Conservation (phyloP, 2,113 vertebrate species). For the Xiphias gladius region DNA sequence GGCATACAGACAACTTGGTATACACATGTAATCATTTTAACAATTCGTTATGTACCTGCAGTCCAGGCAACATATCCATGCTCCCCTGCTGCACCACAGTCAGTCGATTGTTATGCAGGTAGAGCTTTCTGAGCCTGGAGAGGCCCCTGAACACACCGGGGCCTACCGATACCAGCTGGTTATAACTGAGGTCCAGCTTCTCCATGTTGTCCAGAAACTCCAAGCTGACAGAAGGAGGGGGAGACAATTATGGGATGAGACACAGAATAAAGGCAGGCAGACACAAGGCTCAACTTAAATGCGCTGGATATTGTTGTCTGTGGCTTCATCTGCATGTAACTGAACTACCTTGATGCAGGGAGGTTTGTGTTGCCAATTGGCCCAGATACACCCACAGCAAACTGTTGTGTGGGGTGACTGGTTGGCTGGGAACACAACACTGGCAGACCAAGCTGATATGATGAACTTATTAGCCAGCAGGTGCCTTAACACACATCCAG, state of each 20-base stretch:
- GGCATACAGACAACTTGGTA: background rate
- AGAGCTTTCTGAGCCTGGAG: slow-evolving; percentile 82
- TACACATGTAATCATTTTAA: background rate
- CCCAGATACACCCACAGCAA: no score
- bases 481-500: no score
- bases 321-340: no score
- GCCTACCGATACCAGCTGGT: slow-evolving; percentile 59
- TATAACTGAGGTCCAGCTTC: slow-evolving; percentile 74
- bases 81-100: slow-evolving; percentile 69
- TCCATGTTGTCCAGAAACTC: slow-evolving; percentile 80
- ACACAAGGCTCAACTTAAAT: no score
- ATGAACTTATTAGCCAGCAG: no score
- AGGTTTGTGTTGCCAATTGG: no score
- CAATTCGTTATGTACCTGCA: slow-evolving; percentile 70
- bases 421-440: no score
- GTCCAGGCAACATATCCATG: slow-evolving; percentile 80
- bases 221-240: slow-evolving; percentile 51
- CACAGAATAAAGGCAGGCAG: background rate
- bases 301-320: background rate
- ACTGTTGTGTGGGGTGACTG: no score
- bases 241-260: background rate
- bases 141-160: slow-evolving; percentile 79
- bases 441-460: no score
- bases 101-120: slow-evolving; percentile 78
- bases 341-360: no score